phyloP scores from a whole-genome alignment of 2,797 vertebrate genomes.

The Mus caroli region DNA sequence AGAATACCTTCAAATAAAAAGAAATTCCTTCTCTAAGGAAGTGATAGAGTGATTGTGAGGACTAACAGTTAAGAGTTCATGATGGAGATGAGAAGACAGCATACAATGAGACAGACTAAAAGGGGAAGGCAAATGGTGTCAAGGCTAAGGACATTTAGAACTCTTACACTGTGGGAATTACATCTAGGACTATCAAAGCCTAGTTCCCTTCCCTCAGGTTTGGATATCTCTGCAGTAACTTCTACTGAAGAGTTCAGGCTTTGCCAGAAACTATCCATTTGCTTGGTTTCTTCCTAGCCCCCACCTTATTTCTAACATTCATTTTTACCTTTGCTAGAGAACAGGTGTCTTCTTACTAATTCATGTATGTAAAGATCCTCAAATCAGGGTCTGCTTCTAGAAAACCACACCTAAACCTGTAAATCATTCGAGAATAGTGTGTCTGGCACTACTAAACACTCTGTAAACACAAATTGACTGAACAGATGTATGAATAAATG shows the following conservation, averaged over 20 bases:
- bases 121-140: slow-evolving; percentile 42
- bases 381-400: slow-evolving; percentile 6
- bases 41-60: slow-evolving; percentile 15
- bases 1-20: neutral
- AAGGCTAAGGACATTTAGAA: slow-evolving; percentile 49
- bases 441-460: neutral
- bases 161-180: neutral
- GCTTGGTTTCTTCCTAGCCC: neutral
- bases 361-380: neutral
- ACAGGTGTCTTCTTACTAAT: slow-evolving; percentile 21
- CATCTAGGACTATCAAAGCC: neutral
- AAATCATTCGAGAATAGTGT: slow-evolving; percentile 21
- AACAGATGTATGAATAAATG: neutral
- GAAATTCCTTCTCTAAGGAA: neutral
- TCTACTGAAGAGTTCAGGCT: neutral
- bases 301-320: neutral
- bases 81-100: neutral
- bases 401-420: neutral
- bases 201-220: neutral
- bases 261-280: neutral
- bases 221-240: slow-evolving; percentile 1
- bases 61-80: neutral
- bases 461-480: neutral
- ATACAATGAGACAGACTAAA: neutral
- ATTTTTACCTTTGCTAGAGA: slow-evolving; percentile 9